These are phyloP conservation scores for Diaphora mendica DNA, from an alignment of 2,888 invertebrate species.

Conservation along the genomic window DNA sequence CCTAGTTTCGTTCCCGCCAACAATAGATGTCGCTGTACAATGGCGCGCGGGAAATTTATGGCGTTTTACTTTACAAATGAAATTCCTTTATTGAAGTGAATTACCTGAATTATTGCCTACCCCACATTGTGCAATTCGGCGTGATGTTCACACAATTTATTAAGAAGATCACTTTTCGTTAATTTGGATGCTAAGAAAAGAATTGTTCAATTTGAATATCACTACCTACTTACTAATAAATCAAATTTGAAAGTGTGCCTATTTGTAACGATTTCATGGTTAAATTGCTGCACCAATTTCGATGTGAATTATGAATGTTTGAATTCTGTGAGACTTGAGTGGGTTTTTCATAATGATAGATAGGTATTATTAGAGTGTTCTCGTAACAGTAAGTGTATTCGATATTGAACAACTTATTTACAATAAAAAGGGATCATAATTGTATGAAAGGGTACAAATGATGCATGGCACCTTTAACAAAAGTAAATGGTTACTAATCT, in stretches of 20 bases:
- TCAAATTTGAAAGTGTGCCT: too few relatives aligned
- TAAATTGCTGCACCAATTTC: neutral
- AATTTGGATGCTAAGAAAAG: neutral
- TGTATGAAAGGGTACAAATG: too few relatives aligned
- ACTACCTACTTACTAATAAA: too few relatives aligned
- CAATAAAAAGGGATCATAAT: too few relatives aligned
- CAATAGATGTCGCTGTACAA: conserved; percentile 45
- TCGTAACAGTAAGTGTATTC: neutral
- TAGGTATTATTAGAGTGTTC: neutral
- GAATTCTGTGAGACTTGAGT: neutral
- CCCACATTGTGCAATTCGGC: conserved; percentile 11
- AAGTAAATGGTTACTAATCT: too few relatives aligned
- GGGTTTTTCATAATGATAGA: neutral
- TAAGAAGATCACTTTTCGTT: neutral
- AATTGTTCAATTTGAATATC: neutral
- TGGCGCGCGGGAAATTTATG: conserved; percentile 37
- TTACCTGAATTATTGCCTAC: conserved; percentile 42
- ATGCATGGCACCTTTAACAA: too few relatives aligned
- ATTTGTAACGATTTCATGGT: too few relatives aligned
- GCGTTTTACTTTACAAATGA: conserved; percentile 36
- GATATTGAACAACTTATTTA: neutral
- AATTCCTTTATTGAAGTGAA: conserved; percentile 38
- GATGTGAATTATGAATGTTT: conserved; percentile 3
- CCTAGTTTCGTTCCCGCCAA: conserved; percentile 24
- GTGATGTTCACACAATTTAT: conserved; percentile 22